Base-by-base conservation (phyloP, 1,140 invertebrate genomes). In the Meloidogyne floridensis region DNA sequence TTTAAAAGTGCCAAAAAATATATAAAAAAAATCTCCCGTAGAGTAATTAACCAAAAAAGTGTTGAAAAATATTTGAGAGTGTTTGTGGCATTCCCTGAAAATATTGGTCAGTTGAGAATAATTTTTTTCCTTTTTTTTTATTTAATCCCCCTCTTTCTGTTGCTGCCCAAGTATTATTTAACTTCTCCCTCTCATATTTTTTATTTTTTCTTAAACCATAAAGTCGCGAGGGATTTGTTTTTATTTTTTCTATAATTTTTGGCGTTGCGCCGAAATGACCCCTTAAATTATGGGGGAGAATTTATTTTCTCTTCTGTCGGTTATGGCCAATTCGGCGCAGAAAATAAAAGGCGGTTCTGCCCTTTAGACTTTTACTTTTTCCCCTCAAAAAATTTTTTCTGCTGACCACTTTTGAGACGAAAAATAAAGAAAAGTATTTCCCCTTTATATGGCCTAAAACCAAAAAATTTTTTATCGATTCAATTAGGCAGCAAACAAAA, bases 401-500 rank as follows among this genome's bases (percentile, higher is more conserved):
- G 32, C 47, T 65, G 59, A 15, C 59, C 15, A 65, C 59, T 65
- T 15, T 65, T 65, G 59, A 65, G 59, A 11, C 4, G n/a, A 65
- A 65, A 18, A 6, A 59, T 15, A 56, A 59, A 59, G 56, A 59
- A 59, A 65, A 65, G 59, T 65, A 15, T 65, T 65, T 65, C 59
- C 59, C 59, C 47, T 47, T 8, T 47, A 4, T 47, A 47, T 47
- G 47, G 47, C 47, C 47, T n/a, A 65, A 65, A 65, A n/a, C 59
- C 59, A 65, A 18, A 65, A 65, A 47, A 6, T 47, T 47, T 47
- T 4, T 47, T 47, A 65, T 65, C 59, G 59, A 65, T 65, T 65
- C 59, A 65, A 65, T 65, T 65, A 65, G 59, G 59, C 59, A 65
- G 59, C 59, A 65, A 65, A 65, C 59, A 65, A 65, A 65, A 65